A percentile compares a stretch with the other conserved stretches of the same genome.
phyloP scores from a whole-genome alignment of 2,888 invertebrate species.

The Urechis unicinctus region DNA sequence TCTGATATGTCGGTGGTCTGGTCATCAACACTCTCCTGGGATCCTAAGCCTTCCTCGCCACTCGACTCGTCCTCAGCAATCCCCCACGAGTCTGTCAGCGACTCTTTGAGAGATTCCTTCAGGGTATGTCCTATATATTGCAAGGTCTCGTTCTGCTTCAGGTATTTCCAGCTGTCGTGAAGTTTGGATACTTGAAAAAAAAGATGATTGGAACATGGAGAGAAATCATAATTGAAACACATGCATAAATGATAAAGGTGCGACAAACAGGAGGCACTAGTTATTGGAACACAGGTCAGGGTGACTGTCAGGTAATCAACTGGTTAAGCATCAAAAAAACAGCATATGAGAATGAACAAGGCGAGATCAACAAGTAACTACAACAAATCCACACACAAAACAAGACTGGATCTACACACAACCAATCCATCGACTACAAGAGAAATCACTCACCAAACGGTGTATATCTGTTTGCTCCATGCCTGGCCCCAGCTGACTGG shows the following conservation, averaged over 20 bases:
- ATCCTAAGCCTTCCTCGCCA: not conserved
- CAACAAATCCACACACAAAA: not conserved
- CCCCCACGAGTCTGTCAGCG: not conserved
- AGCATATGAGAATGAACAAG: not conserved
- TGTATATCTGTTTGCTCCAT: too few species aligned
- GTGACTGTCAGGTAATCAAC: not conserved
- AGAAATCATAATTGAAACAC: too few species aligned
- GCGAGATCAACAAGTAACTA: not conserved
- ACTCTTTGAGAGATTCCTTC: conserved; percentile 4
- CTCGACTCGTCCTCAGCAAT: not conserved
- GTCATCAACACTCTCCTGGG: not conserved
- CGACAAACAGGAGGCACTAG: too few species aligned
- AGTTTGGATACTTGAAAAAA: too few species aligned
- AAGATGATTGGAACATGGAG: not conserved
- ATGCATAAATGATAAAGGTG: too few species aligned
- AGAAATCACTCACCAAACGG: too few species aligned
- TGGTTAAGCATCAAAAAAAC: not conserved
- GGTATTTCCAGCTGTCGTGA: not conserved
- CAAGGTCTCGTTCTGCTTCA: not conserved
- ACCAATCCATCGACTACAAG: too few species aligned
- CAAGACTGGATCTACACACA: too few species aligned
- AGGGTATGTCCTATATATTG: not conserved
- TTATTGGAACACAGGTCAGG: too few species aligned
- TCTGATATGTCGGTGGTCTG: not conserved
- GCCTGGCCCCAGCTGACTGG: too few species aligned